A percentile compares a stretch with the other conserved stretches of the same genome.
These are phyloP conservation scores for Neoscelio sp. DNA, from an alignment of 2,888 invertebrate genomes.

Conservation along the genomic window DNA sequence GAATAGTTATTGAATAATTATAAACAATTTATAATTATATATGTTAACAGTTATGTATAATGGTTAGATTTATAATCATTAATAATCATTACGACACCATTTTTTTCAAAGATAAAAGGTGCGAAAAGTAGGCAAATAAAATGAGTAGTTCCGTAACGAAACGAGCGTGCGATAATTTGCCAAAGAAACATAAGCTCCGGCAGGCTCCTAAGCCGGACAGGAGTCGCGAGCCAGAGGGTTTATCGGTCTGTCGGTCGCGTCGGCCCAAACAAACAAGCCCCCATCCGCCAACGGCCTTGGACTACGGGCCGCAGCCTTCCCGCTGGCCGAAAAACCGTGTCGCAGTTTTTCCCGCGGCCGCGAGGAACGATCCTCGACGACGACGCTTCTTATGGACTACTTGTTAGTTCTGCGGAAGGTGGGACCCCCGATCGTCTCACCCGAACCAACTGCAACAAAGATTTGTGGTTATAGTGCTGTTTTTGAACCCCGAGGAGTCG, in stretches of 20 bases:
- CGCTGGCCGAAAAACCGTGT: conserved; percentile 81
- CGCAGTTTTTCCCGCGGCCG: conserved; percentile 80
- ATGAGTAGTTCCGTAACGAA: conserved; percentile 53
- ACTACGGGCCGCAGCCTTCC: conserved; percentile 78
- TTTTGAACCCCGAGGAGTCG: conserved; percentile 72
- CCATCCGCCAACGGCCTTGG: conserved; percentile 79
- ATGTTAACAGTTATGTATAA: neutral
- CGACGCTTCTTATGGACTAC: conserved; percentile 82
- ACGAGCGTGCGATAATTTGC: conserved; percentile 57
- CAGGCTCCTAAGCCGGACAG: conserved; percentile 53
- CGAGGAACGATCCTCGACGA: conserved; percentile 74
- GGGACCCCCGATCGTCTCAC: conserved; percentile 73
- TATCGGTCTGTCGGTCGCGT: conserved; percentile 76
- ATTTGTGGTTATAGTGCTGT: conserved; percentile 81
- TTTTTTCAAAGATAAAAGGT: conserved; percentile 18
- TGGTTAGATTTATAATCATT: neutral
- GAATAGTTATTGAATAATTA: too few relatives aligned
- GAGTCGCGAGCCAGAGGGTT: conserved; percentile 71
- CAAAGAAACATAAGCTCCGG: conserved; percentile 62
- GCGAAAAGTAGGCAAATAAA: conserved; percentile 44
- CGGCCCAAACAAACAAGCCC: conserved; percentile 77
- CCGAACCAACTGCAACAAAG: conserved; percentile 73
- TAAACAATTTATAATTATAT: too few relatives aligned
- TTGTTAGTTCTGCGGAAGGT: conserved; percentile 81
- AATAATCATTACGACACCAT: conserved; percentile 6